A percentile compares a stretch with the other conserved stretches of the same genome.
phyloP scores from a whole-genome alignment of 2,113 vertebrate species.

The Eonycteris spelaea region DNA sequence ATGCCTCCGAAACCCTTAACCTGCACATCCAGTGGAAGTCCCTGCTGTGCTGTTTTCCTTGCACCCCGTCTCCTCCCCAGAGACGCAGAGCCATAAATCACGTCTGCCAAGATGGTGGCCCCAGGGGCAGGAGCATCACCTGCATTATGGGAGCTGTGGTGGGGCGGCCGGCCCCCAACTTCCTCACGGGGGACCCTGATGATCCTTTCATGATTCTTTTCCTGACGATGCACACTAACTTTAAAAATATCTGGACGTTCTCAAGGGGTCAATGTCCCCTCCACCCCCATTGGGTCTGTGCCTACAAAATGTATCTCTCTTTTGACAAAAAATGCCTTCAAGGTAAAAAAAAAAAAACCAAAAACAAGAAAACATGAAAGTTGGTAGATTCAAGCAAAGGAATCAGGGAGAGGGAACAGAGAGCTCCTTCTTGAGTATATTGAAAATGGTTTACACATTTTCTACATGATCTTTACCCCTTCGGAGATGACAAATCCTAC shows the following conservation, averaged over 20 bases:
- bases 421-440: not conserved
- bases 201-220: constrained; percentile 23
- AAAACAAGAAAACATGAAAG: not conserved
- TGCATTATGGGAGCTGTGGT: not conserved
- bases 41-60: not conserved
- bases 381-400: not conserved
- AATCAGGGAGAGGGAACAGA: not conserved
- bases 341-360: not conserved
- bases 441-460: not conserved
- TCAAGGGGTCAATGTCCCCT: not conserved
- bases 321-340: constrained; percentile 31
- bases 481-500: not conserved
- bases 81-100: constrained; percentile 27
- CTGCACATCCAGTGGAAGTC: not conserved
- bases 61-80: not conserved
- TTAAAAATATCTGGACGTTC: not conserved
- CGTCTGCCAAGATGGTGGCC: not conserved
- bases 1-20: constrained; percentile 20
- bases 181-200: not conserved
- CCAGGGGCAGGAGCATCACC: not conserved
- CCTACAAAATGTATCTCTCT: constrained; percentile 3
- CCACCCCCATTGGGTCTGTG: not conserved
- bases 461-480: not conserved
- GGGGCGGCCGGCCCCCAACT: not conserved
- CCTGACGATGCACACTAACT: not conserved